phyloP scores from a whole-genome alignment of 1,140 invertebrate genomes.

The Saccostrea echinata region DNA sequence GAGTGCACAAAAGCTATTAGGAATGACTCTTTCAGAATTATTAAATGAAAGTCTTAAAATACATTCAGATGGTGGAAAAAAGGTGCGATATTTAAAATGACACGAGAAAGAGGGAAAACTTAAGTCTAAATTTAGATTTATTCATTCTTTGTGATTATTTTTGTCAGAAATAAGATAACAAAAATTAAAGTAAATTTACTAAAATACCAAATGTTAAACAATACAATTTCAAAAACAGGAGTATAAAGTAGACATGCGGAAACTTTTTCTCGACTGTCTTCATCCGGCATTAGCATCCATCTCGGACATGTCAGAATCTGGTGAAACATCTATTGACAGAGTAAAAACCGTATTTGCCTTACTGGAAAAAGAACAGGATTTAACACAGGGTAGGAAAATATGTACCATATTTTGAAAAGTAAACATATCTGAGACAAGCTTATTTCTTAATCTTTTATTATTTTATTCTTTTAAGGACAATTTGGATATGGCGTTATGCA shows the following conservation, averaged over 20 bases:
- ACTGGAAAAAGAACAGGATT: background rate
- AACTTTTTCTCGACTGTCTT: background rate
- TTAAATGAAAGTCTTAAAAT: background rate
- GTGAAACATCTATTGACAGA: background rate
- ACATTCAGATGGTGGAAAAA: background rate
- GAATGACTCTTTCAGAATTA: background rate
- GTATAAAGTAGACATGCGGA: background rate
- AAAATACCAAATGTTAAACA: no score
- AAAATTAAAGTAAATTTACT: background rate
- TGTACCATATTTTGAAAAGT: background rate
- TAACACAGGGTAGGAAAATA: background rate
- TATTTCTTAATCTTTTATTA: background rate
- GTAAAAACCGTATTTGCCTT: background rate
- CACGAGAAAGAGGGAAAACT: no score
- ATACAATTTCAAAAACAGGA: background rate
- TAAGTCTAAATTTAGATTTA: no score
- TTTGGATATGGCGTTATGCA: background rate
- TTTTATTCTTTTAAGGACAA: background rate
- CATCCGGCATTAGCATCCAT: conserved; percentile 4
- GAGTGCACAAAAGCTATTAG: background rate
- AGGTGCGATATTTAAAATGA: background rate
- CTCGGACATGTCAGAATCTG: background rate
- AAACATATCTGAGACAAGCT: background rate
- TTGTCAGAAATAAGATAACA: background rate
- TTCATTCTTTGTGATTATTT: background rate